Evolutionary conservation across 2,113 vertebrate species (phyloP), one percentile per base, ranked within the genome.

Genomic region (Pitta sordida): DNA sequence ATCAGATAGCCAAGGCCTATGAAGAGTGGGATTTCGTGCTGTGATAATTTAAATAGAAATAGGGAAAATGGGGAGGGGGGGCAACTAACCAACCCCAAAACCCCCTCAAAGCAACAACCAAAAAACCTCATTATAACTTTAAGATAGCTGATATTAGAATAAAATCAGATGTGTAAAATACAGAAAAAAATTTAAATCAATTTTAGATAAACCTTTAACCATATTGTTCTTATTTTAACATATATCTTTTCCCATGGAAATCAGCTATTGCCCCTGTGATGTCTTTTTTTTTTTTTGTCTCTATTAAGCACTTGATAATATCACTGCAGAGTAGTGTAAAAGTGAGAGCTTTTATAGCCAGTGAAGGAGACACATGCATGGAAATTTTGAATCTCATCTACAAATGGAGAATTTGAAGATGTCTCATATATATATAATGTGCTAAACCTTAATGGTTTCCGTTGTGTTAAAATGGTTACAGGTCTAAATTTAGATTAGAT

Each of bases 401-500:
- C 17, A 10, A 79, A 75, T 27, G 7, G 24, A 27, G 43, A 64
- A 15, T 68, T 60, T 85, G 32, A 60, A 82, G 75, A 85, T 36
- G 2, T 5, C 4, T 39, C 7, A 29, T 55, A 26, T 17, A 26
- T 36, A 26, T 14, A 32, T 32, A 32, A 32, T 0, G 1, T 20
- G 5, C 39, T 69, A 83, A 55, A 55, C 13, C 14, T 37, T 43
- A 64, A 64, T 43, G 12, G 1, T 32, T 86, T 56, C 20, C 4
- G 4, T 63, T 15, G 0, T 48, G 18, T 69, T 64, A 73, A 77
- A 94, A 48, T 64, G 5, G 7, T 52, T 41, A 32, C 17, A 23
- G 7, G 6, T 56, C 13, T 6, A 65, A 73, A 74, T 74, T 60
- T 69, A 65, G 26, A 29, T 73, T 27, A 34, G 22, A 59, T 32